phyloP scores from a whole-genome alignment of 1,140 invertebrate species.

The Penaeus japonicus region DNA sequence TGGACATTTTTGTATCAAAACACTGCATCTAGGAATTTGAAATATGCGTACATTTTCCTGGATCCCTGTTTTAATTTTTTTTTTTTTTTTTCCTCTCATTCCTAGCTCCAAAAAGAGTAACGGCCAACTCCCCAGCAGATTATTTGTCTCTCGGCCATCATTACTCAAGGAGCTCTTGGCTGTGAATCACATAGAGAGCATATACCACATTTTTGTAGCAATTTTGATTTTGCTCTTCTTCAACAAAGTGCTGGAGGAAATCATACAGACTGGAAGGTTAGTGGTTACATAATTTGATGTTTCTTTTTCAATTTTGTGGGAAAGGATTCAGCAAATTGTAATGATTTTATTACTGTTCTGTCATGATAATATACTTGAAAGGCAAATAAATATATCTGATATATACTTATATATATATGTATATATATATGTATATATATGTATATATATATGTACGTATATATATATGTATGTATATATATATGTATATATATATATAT shows the following conservation, averaged over 20 bases:
- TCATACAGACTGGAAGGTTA: conserved; percentile 40
- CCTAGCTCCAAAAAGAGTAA: background rate
- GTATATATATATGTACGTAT: too few relatives aligned
- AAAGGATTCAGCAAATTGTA: too few relatives aligned
- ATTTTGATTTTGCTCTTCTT: conserved; percentile 79
- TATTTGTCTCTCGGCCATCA: conserved; percentile 75
- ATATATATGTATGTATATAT: too few relatives aligned
- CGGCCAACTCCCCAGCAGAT: conserved; percentile 18
- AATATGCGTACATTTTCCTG: too few relatives aligned
- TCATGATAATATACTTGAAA: too few relatives aligned
- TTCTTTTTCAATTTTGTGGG: too few relatives aligned
- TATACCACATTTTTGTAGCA: conserved; percentile 85
- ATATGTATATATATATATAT: too few relatives aligned
- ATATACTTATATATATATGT: background rate
- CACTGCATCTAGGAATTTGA: too few relatives aligned
- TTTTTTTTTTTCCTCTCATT: background rate
- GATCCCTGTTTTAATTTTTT: background rate
- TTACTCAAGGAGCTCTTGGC: conserved; percentile 80
- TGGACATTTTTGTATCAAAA: too few relatives aligned
- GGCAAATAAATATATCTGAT: background rate
- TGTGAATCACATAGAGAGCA: conserved; percentile 79
- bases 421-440: too few relatives aligned
- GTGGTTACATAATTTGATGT: background rate
- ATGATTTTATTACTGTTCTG: too few relatives aligned
- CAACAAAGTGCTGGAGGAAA: conserved; percentile 64